Base-by-base conservation (phyloP, 2,113 vertebrate genomes). In the Propithecus coquereli region DNA sequence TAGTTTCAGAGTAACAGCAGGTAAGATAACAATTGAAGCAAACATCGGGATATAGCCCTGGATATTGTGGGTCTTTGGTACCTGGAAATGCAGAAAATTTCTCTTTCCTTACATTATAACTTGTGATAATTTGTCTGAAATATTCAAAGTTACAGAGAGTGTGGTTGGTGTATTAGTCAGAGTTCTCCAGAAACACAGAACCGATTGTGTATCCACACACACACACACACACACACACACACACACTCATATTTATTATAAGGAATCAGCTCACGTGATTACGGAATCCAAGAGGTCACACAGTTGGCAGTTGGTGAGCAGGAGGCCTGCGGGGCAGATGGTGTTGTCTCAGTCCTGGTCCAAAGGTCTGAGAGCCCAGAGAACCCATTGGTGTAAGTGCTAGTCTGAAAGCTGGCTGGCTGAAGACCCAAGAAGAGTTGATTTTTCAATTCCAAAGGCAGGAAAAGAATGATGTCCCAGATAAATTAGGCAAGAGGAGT, bases 1-100 rank as follows among this genome's bases (percentile, higher is more conserved):
- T 50, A 83, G 57, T 96, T 96, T 80, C 50, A 92, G 13, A 73
- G 43, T 66, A 87, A 90, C 3, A 74, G 43, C 32, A 97, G 27
- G 6, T 59, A 90, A 94, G 52, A 61, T 81, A 63, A 63, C 34
- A 95, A 87, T 8, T 37, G 11, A 61, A 77, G 34, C 20, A 87
- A 86, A 84, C 5, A 34, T 84, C 40, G 65, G 37, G 37, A 76
- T 3, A 30, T 32, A 43, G 1, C 0, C 34, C 0, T 61, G 14
- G 18, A 23, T 40, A 40, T 4, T 84, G 6, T 37, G 27, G 22
- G 59, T 68, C 3, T 77, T 92, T 79, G 10, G 22, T 74, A 80
- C n/a, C 7, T 74, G 10, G 8, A 92, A 86, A 96, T 50, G 3
- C 11, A 94, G 25, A 87, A 87, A 83, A 73, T 54, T 12, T 18